Evolutionary conservation across 1,140 invertebrate species (phyloP).

Genomic region (Daktulosphaira vitifoliae): DNA sequence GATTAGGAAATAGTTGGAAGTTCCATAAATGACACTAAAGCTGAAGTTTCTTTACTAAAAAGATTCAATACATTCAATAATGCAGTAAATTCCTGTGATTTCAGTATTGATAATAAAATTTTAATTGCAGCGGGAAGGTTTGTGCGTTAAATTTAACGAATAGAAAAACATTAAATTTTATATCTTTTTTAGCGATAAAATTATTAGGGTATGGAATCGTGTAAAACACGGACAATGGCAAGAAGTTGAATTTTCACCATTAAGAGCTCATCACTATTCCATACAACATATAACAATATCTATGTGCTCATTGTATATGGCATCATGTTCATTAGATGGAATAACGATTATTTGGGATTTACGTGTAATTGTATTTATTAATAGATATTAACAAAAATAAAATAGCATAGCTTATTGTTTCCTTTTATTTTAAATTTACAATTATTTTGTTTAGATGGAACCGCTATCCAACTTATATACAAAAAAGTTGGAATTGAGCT

Average conservation of each 20-base stretch:
- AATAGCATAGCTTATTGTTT: no score
- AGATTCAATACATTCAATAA: slow-evolving; percentile 47
- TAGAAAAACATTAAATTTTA: neutral
- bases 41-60: slow-evolving; percentile 46
- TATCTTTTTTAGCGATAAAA: slow-evolving; percentile 47
- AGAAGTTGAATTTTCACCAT: slow-evolving; percentile 42
- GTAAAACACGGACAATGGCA: slow-evolving; percentile 39
- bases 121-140: slow-evolving; percentile 5
- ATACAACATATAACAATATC: slow-evolving; percentile 59
- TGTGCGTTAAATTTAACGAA: no score
- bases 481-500: no score
- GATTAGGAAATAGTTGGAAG: slow-evolving; percentile 32
- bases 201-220: slow-evolving; percentile 48
- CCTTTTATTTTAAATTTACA: no score
- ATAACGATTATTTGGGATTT: slow-evolving; percentile 58
- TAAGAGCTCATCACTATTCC: slow-evolving; percentile 52
- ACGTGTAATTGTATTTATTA: slow-evolving; percentile 47
- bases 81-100: slow-evolving; percentile 52
- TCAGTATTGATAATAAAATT: slow-evolving; percentile 37
- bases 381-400: neutral
- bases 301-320: slow-evolving; percentile 53
- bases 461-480: no score
- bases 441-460: no score
- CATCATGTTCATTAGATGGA: slow-evolving; percentile 65
- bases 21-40: slow-evolving; percentile 24